These are phyloP conservation scores for Lutjanus campechanus DNA, from an alignment of 2,797 vertebrate genomes.

Conservation along the genomic window DNA sequence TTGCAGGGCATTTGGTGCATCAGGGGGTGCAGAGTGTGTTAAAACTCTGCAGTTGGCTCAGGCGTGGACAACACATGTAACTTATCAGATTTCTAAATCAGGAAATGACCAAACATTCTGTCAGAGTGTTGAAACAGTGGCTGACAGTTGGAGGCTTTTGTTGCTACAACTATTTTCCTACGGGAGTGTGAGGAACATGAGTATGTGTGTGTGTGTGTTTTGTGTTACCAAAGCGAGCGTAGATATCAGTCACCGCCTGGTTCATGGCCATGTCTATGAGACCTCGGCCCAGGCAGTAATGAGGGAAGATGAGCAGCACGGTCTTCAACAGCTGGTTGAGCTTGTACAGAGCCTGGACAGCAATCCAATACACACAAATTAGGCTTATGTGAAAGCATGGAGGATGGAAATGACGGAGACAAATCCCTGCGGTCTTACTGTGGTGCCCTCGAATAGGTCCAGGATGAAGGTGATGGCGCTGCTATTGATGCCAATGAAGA, in stretches of 20 bases:
- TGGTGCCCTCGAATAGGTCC: slow-evolving; percentile 93
- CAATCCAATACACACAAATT: slow-evolving; percentile 27
- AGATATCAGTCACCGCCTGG: slow-evolving; percentile 93
- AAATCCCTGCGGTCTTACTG: slow-evolving; percentile 70
- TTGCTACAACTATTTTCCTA: neutral
- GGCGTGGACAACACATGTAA: neutral
- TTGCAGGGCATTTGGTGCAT: neutral
- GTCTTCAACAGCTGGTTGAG: slow-evolving; percentile 91
- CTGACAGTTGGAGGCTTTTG: slow-evolving; percentile 23
- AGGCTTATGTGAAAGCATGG: neutral
- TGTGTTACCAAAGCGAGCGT: slow-evolving; percentile 91
- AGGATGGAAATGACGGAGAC: neutral
- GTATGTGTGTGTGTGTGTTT: neutral
- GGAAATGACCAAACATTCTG: neutral
- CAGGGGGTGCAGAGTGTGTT: too few species aligned
- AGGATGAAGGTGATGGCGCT: slow-evolving; percentile 94
- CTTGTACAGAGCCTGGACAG: slow-evolving; percentile 87
- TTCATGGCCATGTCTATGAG: slow-evolving; percentile 96
- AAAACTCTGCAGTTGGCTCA: neutral
- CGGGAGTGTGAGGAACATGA: neutral
- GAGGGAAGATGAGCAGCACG: slow-evolving; percentile 91
- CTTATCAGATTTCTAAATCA: slow-evolving; percentile 19
- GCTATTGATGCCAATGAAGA: slow-evolving; percentile 96
- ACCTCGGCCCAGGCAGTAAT: slow-evolving; percentile 95
- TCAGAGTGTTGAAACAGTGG: neutral